A percentile compares a stretch with the other conserved stretches of the same genome.
Conservation (phyloP, 1,140 invertebrate species). For the Drosophila ananassae region DNA sequence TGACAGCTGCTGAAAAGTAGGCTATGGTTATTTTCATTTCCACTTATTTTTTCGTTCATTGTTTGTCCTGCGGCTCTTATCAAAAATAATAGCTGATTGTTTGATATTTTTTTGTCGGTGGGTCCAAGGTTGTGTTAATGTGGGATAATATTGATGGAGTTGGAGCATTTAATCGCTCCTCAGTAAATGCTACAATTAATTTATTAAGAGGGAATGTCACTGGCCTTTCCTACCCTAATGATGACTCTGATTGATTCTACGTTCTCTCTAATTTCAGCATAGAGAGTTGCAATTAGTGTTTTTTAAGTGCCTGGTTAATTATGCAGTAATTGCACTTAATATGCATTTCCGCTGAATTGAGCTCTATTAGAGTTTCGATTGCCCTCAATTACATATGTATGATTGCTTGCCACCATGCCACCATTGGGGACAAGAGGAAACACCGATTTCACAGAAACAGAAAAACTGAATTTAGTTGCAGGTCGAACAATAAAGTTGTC, state of each 20-base stretch:
- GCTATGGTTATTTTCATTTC: constrained; percentile 64
- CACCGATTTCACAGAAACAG: background rate
- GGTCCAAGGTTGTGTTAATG: constrained; percentile 21
- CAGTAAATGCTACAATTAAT: background rate
- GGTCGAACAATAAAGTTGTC: constrained; percentile 15
- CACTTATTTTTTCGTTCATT: constrained; percentile 26
- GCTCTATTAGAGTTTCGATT: constrained; percentile 46
- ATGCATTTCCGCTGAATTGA: constrained; percentile 67
- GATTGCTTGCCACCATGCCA: background rate
- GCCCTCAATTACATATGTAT: constrained; percentile 44
- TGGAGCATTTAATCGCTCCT: constrained; percentile 4
- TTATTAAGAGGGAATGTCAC: background rate
- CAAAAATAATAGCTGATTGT: constrained; percentile 41
- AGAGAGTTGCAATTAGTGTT: constrained; percentile 51
- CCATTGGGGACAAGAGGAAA: background rate
- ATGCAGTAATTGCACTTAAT: constrained; percentile 80
- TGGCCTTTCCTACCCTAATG: background rate
- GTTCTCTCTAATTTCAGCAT: background rate
- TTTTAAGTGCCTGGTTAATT: constrained; percentile 62
- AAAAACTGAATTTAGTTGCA: constrained; percentile 10
- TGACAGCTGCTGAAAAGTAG: constrained; percentile 66
- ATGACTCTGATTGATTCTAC: constrained; percentile 4
- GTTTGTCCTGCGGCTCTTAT: constrained; percentile 42
- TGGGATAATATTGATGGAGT: constrained; percentile 30
- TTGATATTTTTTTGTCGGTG: background rate